Evolutionary conservation across 92 coral and sea anemone genomes (phyloP), one percentile per base, ranked within the genome.

Genomic region (Epizoanthus fatuus): DNA sequence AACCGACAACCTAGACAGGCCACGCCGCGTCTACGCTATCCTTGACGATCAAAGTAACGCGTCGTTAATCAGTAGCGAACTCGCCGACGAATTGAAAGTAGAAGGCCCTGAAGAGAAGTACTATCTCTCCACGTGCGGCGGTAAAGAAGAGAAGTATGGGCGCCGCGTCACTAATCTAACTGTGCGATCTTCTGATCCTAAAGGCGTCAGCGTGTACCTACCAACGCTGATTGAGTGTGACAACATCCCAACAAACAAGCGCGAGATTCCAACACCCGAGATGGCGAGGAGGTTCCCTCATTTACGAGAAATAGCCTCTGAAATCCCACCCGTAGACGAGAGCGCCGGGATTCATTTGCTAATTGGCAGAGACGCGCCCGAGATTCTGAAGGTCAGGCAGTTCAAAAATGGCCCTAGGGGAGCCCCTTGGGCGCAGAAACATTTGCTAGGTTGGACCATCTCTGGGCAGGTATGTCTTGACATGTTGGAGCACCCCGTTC

Each of bases 361-460:
- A 55, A 70, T 88, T 20, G 87, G 91, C 37, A 72, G 91, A 81
- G 87, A 87, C 19, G 91, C 91, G 40, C 87, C 86, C 15, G 91
- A 74, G 66, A 40, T 81, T 0, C 69, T 81, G 13, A 88, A 88
- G 13, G 92, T 88, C 12, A 52, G 92, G n/a, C 88, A 63, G 10
- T 85, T 74, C 42, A 86, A 35, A 37, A 86, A 86, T 68, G 90
- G 90, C 0, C 92, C 89, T 10, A 79, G 74, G 25, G 89, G 89
- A 22, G 89, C 86, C 12, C 91, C 86, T 20, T 84, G 92, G 92
- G 92, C 86, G 56, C 86, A 89, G 39, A 62, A 60, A 22, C 86
- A 75, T 49, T 38, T 54, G 32, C 69, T 88, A 2, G 91, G 91
- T 9, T 88, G 91, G 80, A 74, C 80, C 58, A 55, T 74, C 16